A percentile compares a stretch with the other conserved stretches of the same genome.
These are phyloP conservation scores for human DNA, from an alignment of 2,113 vertebrate species.

Conservation along the genomic window DNA sequence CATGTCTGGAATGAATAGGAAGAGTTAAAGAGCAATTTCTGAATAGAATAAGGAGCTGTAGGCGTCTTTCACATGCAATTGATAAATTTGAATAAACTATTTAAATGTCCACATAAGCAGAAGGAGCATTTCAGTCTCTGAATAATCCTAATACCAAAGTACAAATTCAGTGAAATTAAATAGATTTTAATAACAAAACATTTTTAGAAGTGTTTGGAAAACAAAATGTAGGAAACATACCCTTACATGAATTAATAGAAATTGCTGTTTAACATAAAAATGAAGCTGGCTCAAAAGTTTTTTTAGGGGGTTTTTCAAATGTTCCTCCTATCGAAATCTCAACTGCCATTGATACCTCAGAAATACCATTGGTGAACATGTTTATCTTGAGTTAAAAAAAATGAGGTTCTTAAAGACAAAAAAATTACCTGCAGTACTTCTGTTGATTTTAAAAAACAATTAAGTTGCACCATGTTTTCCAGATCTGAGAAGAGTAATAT, in stretches of 20 bases:
- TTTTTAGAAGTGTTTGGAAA: neutral
- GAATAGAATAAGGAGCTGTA: neutral
- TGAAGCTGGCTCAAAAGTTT: neutral
- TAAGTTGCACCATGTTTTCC: neutral
- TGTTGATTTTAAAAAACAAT: conserved; percentile 26
- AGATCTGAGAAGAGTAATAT: neutral
- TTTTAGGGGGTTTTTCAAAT: neutral
- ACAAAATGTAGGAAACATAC: neutral
- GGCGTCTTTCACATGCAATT: neutral
- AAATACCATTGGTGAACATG: neutral
- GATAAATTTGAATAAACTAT: conserved; percentile 7
- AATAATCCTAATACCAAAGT: neutral
- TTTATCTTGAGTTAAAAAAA: neutral
- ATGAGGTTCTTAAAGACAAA: neutral
- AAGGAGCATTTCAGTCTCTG: neutral
- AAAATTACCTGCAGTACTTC: neutral
- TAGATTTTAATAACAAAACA: neutral
- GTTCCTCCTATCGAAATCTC: neutral
- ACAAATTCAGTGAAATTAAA: neutral
- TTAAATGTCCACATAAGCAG: neutral
- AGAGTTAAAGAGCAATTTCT: neutral
- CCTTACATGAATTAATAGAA: neutral
- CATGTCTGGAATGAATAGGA: neutral
- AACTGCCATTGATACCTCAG: neutral
- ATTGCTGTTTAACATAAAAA: conserved; percentile 11